Conservation (phyloP, 2,113 vertebrate species). For the Pseudorectes ferrugineus region DNA sequence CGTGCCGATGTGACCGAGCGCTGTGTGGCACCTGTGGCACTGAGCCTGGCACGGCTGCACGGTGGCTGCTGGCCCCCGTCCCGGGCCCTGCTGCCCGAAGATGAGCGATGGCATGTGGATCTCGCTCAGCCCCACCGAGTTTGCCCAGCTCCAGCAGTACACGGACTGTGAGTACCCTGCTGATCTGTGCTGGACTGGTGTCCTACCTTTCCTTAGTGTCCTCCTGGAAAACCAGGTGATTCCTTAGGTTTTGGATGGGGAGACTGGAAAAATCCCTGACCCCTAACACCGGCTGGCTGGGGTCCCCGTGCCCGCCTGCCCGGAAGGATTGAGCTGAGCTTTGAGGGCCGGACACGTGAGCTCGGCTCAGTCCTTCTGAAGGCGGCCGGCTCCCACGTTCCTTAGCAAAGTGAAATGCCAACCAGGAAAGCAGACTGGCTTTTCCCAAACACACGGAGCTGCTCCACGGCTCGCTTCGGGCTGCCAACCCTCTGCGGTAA, state of each 20-base stretch:
- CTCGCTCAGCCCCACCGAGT: slow-evolving; percentile 87
- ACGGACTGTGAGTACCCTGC: slow-evolving; percentile 85
- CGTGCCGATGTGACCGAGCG: not conserved
- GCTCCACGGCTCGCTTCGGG: not conserved
- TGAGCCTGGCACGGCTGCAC: accelerated
- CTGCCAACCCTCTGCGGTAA: slow-evolving; percentile 16
- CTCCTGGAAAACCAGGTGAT: not conserved
- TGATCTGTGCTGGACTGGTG: not conserved
- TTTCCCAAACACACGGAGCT: not conserved
- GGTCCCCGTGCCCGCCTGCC: accelerated
- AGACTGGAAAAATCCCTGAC: not conserved
- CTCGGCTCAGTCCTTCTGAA: not conserved
- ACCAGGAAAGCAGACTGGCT: not conserved
- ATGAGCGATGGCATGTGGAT: slow-evolving; percentile 87
- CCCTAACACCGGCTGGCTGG: accelerated
- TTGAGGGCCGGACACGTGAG: not conserved
- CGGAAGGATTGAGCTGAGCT: not conserved
- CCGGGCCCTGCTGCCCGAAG: not conserved
- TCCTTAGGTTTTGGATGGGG: not conserved
- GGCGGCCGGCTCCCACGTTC: not conserved
- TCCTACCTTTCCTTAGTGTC: not conserved
- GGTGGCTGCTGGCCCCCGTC: not conserved
- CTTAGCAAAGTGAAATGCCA: not conserved
- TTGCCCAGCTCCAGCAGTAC: slow-evolving; percentile 91
- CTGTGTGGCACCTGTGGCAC: accelerated